These are phyloP conservation scores for Heteromurus nitidus DNA, from an alignment of 2,888 invertebrate genomes.

Conservation along the genomic window DNA sequence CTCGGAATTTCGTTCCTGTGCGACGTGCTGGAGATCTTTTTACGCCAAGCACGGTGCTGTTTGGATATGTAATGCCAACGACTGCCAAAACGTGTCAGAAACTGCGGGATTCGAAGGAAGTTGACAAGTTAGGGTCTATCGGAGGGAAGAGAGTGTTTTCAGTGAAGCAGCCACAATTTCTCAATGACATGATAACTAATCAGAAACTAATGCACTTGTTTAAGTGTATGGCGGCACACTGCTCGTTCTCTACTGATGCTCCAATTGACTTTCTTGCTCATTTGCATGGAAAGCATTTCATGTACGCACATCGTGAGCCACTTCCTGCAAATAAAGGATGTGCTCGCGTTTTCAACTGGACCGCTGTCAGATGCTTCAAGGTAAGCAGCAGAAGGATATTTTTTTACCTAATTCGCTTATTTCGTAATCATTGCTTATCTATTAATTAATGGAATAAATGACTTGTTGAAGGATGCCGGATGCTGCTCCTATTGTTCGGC, in stretches of 20 bases:
- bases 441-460: background rate
- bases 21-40: slow-evolving; percentile 42
- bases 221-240: slow-evolving; percentile 79
- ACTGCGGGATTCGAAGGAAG: slow-evolving; percentile 39
- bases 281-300: slow-evolving; percentile 73
- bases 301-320: background rate
- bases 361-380: background rate
- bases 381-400: background rate
- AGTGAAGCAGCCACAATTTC: slow-evolving; percentile 1
- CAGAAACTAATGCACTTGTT: slow-evolving; percentile 76
- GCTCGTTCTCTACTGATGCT: slow-evolving; percentile 77
- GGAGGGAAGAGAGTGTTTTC: slow-evolving; percentile 13
- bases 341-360: slow-evolving; percentile 20
- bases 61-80: slow-evolving; percentile 28
- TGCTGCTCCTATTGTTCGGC: slow-evolving; percentile 80
- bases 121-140: slow-evolving; percentile 22
- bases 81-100: background rate
- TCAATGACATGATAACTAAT: slow-evolving; percentile 31
- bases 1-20: background rate
- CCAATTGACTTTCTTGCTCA: slow-evolving; percentile 76
- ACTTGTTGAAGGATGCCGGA: slow-evolving; percentile 76
- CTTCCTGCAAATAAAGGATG: slow-evolving; percentile 72
- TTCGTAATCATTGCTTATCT: no score
- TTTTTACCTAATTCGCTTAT: background rate
- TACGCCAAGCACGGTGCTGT: slow-evolving; percentile 33